Evolutionary conservation across 1,140 invertebrate genomes (phyloP).

Genomic region (Leguminivora glycinivorella): DNA sequence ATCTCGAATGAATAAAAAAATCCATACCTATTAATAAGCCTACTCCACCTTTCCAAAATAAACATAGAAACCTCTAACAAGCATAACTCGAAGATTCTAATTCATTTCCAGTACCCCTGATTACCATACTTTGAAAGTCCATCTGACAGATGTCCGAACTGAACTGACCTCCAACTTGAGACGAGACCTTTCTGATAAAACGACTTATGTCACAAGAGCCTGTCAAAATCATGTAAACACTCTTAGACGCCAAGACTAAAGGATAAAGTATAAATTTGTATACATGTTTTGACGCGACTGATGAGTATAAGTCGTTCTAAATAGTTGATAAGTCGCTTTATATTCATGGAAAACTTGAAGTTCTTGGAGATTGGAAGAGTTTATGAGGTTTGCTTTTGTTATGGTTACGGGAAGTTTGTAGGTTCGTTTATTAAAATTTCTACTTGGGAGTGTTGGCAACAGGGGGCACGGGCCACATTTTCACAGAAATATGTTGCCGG

Average conservation of each 20-base stretch:
- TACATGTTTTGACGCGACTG: neutral
- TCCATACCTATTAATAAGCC: no score
- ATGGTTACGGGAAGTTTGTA: neutral
- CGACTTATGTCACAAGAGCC: neutral
- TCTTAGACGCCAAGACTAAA: neutral
- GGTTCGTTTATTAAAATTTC: neutral
- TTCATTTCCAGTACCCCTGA: neutral
- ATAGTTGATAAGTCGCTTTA: constrained; percentile 4
- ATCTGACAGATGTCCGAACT: constrained; percentile 25
- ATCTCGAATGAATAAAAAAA: no score
- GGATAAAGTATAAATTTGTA: neutral
- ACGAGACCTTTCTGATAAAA: neutral
- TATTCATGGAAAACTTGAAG: constrained; percentile 23
- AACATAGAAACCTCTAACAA: neutral
- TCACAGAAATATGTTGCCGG: no score
- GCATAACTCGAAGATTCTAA: neutral
- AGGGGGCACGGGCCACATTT: no score
- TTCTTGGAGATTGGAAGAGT: constrained; percentile 2
- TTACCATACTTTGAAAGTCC: constrained; percentile 15
- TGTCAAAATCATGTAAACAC: neutral
- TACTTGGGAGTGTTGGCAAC: neutral
- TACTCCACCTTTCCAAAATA: neutral
- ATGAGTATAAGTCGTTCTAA: neutral
- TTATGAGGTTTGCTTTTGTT: constrained; percentile 12
- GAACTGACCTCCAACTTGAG: constrained; percentile 21